Conservation (phyloP, 2,888 invertebrate genomes). For the Heliconius aoede region DNA sequence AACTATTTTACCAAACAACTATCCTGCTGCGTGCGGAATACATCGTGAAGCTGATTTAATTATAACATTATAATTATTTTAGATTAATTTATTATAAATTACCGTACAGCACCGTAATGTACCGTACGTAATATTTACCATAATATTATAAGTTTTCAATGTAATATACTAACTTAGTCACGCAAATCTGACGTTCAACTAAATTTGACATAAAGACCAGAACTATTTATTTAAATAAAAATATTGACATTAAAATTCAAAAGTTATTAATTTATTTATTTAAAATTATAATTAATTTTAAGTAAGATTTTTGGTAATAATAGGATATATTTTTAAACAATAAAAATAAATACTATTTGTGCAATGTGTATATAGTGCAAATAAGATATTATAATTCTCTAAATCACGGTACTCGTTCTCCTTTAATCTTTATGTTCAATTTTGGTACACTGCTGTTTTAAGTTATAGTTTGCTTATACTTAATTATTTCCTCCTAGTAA, state of each 20-base stretch:
- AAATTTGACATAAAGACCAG: slow-evolving; percentile 1
- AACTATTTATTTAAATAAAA: background rate
- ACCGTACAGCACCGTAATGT: no score
- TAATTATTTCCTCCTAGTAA: no score
- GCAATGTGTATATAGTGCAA: slow-evolving; percentile 11
- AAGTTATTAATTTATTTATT: slow-evolving; percentile 56
- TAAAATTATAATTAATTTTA: slow-evolving; percentile 65
- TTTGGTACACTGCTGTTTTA: background rate
- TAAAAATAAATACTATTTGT: slow-evolving; percentile 34
- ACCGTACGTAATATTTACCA: no score
- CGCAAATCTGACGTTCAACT: background rate
- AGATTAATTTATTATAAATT: no score
- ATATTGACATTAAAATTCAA: slow-evolving; percentile 49
- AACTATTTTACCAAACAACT: no score
- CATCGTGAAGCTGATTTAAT: no score
- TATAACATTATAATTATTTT: no score
- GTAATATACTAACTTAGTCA: background rate
- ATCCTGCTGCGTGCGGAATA: no score
- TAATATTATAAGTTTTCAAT: background rate
- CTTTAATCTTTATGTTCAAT: background rate
- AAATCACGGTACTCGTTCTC: background rate
- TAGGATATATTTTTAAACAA: slow-evolving; percentile 4
- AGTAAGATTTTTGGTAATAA: slow-evolving; percentile 56
- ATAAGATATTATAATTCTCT: background rate
- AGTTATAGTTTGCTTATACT: no score